Evolutionary conservation across 2,888 invertebrate species (phyloP).

Genomic region (Apamea sordens): DNA sequence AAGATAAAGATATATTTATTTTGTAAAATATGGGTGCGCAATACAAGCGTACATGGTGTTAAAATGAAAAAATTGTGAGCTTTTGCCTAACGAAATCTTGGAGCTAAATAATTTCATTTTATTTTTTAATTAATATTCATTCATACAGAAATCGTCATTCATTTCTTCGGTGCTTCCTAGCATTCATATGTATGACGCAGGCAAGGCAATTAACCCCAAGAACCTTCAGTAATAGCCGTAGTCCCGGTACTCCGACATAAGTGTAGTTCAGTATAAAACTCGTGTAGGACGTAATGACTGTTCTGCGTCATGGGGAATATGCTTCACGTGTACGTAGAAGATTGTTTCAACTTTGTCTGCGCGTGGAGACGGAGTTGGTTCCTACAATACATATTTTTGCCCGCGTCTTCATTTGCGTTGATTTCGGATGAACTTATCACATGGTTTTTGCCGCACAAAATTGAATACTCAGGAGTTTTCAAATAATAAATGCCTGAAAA

Average conservation of each 20-base stretch:
- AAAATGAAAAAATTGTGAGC: neutral
- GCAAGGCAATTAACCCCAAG: slow-evolving; percentile 44
- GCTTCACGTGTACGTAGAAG: slow-evolving; percentile 16
- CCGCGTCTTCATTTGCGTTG: neutral
- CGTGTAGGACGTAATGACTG: slow-evolving; percentile 49
- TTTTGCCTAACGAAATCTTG: too few species aligned
- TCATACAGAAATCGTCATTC: slow-evolving; percentile 46
- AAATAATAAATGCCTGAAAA: too few species aligned
- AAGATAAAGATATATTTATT: neutral
- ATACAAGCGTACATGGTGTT: neutral
- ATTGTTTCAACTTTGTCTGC: slow-evolving; percentile 24
- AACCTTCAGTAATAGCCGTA: slow-evolving; percentile 25
- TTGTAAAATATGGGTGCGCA: neutral
- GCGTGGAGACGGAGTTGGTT: slow-evolving; percentile 13
- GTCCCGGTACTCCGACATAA: slow-evolving; percentile 10
- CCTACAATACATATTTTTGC: neutral
- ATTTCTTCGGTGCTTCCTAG: slow-evolving; percentile 23
- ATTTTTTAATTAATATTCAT: slow-evolving; percentile 8
- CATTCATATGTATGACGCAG: slow-evolving; percentile 43
- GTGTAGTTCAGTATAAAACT: slow-evolving; percentile 29
- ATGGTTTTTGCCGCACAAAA: too few species aligned
- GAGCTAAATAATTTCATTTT: neutral
- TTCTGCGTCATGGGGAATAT: slow-evolving; percentile 46
- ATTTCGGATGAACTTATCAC: neutral
- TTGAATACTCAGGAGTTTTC: neutral